Base-by-base conservation (phyloP, 1,140 invertebrate genomes). In the Hestina assimilis region DNA sequence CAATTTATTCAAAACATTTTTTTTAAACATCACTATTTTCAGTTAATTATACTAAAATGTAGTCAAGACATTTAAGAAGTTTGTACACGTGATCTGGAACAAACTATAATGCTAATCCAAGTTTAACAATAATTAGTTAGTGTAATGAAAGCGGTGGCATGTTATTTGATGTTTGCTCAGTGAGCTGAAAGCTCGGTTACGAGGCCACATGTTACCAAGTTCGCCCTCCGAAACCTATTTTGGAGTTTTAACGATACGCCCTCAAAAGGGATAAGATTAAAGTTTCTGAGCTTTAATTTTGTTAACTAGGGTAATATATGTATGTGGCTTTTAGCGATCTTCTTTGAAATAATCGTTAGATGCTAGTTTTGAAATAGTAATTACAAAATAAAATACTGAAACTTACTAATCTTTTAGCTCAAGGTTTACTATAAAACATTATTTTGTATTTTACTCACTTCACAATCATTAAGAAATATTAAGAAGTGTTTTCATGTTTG, bases 81-180 rank as follows among this genome's bases (percentile, higher is more conserved):
- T 15, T 35, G 9, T 15, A 15, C 43, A 5, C 28, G 26, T 47
- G 9, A 20, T 31, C 2, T 21, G 14, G 20, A 38, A 38, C 42
- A 55, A 46, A 55, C 12, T 31, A 28, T 43, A 29, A 33, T 42
- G 29, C 38, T 50, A 41, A 50, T 14, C 12, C 14, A 50, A 57
- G 35, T 48, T 50, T 24, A 41, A 42, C 45, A 42, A 57, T 57
- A 47, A 57, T 57, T 57, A 57, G 54, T 57, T 29, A 57, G 31
- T 41, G 24, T 57, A 57, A 57, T 43, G 54, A 57, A 43, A 50
- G 46, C 26, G 19, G 31, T 15, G 20, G 21, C 23, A 24, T 20
- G 47, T 50, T 57, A 46, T 57, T 50, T 57, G 38, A 57, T 57
- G 42, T 57, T 42, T 50, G 46, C 20, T 50, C 46, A 28, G 54